These are phyloP conservation scores for Acanthisitta chloris DNA, from an alignment of 2,113 vertebrate species.

Conservation along the genomic window DNA sequence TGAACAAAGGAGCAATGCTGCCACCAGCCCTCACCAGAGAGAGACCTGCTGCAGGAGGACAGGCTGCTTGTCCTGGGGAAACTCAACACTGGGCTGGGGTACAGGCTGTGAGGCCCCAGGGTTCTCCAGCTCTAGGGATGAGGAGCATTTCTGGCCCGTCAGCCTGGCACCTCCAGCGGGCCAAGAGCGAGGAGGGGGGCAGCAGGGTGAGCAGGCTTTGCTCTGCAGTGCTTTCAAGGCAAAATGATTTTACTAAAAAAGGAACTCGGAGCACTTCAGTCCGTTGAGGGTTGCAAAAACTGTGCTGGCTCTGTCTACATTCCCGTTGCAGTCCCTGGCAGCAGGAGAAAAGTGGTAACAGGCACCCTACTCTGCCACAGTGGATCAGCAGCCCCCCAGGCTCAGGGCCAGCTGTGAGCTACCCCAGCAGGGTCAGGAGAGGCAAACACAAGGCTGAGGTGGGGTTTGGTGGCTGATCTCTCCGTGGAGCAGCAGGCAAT, in stretches of 20 bases:
- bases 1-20: constrained; percentile 13
- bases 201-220: background rate
- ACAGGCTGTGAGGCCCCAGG: rapidly evolving
- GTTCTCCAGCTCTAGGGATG: background rate
- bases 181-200: background rate
- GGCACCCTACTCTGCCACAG: background rate
- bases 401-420: background rate
- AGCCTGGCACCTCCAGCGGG: background rate
- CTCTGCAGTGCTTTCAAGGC: background rate
- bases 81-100: rapidly evolving
- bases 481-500: background rate
- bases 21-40: background rate
- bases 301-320: background rate
- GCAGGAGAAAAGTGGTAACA: background rate
- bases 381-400: rapidly evolving
- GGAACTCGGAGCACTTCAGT: background rate
- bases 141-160: background rate
- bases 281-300: background rate
- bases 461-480: background rate
- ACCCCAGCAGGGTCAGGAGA: background rate
- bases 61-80: background rate
- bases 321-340: background rate
- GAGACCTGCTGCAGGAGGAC: background rate
- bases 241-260: constrained; percentile 55
- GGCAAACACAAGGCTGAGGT: rapidly evolving